Evolutionary conservation across 2,113 vertebrate species (phyloP).

Genomic region (Apus apus): DNA sequence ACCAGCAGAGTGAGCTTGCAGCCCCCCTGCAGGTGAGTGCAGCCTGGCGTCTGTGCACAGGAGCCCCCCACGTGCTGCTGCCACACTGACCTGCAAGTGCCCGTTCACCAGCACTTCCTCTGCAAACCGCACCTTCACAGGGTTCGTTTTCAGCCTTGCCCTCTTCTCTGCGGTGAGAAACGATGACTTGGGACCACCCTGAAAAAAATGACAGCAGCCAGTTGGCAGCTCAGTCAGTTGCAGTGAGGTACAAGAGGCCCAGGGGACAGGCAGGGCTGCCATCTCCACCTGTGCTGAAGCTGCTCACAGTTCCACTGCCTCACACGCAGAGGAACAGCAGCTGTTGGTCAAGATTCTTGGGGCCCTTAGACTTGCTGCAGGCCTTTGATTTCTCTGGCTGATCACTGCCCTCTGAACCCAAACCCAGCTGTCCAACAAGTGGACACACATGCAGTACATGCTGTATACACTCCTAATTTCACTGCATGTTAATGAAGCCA

Average conservation of each 20-base stretch:
- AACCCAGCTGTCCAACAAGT: not conserved
- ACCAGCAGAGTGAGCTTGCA: not conserved
- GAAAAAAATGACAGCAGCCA: constrained; percentile 3
- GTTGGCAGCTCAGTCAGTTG: not conserved
- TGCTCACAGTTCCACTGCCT: not conserved
- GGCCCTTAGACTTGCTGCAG: too few relatives aligned
- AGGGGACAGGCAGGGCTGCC: rapidly evolving
- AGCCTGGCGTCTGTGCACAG: rapidly evolving
- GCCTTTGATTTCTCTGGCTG: not conserved
- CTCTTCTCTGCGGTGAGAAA: constrained; percentile 97
- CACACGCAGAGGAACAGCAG: rapidly evolving
- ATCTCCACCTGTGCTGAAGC: not conserved
- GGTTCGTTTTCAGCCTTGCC: constrained; percentile 93
- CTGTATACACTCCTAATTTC: not conserved
- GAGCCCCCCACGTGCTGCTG: not conserved
- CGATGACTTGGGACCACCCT: constrained; percentile 93
- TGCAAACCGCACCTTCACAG: constrained; percentile 95
- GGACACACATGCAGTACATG: rapidly evolving
- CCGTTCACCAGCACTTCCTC: constrained; percentile 96
- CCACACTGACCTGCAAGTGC: constrained; percentile 86
- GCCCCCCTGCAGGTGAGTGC: not conserved
- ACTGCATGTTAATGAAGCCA: rapidly evolving
- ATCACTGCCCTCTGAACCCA: not conserved
- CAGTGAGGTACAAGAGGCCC: not conserved
- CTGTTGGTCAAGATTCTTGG: not conserved